These are phyloP conservation scores for Scyliorhinus canicula DNA, from an alignment of 2,797 vertebrate species.

Conservation along the genomic window DNA sequence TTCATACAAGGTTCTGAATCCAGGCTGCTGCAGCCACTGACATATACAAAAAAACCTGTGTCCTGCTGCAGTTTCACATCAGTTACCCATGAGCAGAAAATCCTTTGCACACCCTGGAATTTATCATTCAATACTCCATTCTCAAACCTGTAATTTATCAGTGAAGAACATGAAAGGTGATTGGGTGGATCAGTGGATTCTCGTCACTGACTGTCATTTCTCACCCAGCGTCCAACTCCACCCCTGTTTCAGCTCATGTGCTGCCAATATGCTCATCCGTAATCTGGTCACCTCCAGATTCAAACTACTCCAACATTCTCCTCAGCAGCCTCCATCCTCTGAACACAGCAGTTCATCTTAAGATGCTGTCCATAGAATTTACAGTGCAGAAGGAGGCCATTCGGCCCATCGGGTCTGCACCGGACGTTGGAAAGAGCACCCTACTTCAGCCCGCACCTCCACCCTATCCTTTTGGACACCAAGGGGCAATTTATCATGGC, in stretches of 20 bases:
- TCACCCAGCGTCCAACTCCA: too few relatives aligned
- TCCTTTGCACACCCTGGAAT: neutral
- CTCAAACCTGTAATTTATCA: neutral
- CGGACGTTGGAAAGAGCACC: too few relatives aligned
- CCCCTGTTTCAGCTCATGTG: neutral
- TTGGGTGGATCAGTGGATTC: neutral
- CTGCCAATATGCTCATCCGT: neutral
- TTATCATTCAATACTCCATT: neutral
- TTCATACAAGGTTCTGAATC: neutral
- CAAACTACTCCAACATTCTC: neutral
- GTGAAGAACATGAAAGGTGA: neutral
- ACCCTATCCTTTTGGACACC: too few relatives aligned
- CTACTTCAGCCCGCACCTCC: too few relatives aligned
- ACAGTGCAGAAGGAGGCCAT: too few relatives aligned
- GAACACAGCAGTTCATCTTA: neutral
- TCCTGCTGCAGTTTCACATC: neutral
- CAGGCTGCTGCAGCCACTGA: neutral
- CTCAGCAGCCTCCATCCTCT: neutral
- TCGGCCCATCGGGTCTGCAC: too few relatives aligned
- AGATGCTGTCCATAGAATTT: neutral
- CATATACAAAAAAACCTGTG: too few relatives aligned
- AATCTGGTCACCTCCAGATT: neutral
- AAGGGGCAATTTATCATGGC: too few relatives aligned
- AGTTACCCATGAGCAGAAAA: neutral
- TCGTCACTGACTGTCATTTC: neutral